Percentiles rank a stretch among this genome's conserved stretches.
These are phyloP conservation scores for Melitaea athalia DNA, from an alignment of 2,888 invertebrate genomes.

Conservation along the genomic window DNA sequence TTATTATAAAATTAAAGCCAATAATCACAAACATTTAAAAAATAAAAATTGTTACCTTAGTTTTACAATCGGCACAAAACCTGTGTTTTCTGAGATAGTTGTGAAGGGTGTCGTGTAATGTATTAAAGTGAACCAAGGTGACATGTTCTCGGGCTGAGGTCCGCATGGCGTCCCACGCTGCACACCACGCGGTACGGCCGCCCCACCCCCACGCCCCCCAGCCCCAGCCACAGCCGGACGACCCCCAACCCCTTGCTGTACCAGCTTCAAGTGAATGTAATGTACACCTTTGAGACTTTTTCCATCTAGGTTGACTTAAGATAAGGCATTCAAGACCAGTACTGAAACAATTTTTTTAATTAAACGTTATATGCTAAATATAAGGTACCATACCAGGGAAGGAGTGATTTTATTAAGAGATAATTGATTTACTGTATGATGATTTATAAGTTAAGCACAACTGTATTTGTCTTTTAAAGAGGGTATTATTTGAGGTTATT, in stretches of 20 bases:
- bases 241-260: slow-evolving; percentile 88
- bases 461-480: too few species aligned
- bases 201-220: slow-evolving; percentile 88
- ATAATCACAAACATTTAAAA: neutral
- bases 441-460: too few species aligned
- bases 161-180: slow-evolving; percentile 93
- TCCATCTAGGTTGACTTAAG: slow-evolving; percentile 90
- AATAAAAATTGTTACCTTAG: slow-evolving; percentile 85
- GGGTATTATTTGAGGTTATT: neutral
- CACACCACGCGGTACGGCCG: slow-evolving; percentile 87
- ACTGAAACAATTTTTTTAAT: slow-evolving; percentile 58
- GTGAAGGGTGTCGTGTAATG: slow-evolving; percentile 92
- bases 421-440: too few species aligned
- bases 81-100: slow-evolving; percentile 95
- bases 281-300: slow-evolving; percentile 94
- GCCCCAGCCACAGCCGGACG: slow-evolving; percentile 86
- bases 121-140: slow-evolving; percentile 92
- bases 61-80: slow-evolving; percentile 96
- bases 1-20: too few species aligned
- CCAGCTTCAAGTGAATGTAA: slow-evolving; percentile 95
- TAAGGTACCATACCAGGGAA: too few species aligned
- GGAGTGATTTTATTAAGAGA: too few species aligned
- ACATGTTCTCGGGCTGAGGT: slow-evolving; percentile 91
- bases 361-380: too few species aligned
- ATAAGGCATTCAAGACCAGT: slow-evolving; percentile 89